Evolutionary conservation across 1,140 invertebrate species (phyloP), one percentile per base, ranked within the genome.

Genomic region (Glomeris maerens): DNA sequence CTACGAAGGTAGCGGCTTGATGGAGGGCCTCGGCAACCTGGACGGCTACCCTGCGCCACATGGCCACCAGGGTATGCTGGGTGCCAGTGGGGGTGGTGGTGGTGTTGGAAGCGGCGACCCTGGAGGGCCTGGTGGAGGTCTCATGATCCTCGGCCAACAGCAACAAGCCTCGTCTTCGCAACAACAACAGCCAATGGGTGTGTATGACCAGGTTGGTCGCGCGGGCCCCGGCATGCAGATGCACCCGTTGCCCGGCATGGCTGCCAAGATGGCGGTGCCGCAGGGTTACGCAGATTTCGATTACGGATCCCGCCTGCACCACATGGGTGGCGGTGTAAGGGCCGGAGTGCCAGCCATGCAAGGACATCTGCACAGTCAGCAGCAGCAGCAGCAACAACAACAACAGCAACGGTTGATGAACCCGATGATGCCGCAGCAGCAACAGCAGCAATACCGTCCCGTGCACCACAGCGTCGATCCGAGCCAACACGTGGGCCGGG

Each of bases 41-140:
- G 31, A 17, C 21, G 20, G 51, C 23, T 21, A 27, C 31, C 14
- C 42, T 50, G 31, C 42, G 36, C 10, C 52, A 53, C 27, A 50
- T 27, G 42, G 42, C 17, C 58, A 49, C 52, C 58, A 55, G 45
- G 54, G 54, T 47, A 59, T 56, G 45, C 58, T 53, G 27, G 28
- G 21, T 26, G 28, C 20, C 22, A 23, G 40, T 47, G 57, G 57
- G 23, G 57, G 57, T 40, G 52, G 28, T 50, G 54, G 45, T 45
- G 27, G 47, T 49, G 47, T 28, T 56, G 52, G 14, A 54, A 52
- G 45, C 45, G 53, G 40, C 28, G 56, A 47, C n/a, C 22, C 41
- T 17, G 36, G 29, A n/a, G 27, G 41, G 4, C 10, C 3, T 45
- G 23, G 3, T 27, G 45, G 21, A 27, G 41, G 36, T 22, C 27